A percentile compares a stretch with the other conserved stretches of the same genome.
These are phyloP conservation scores for Microdon myrmicae DNA, from an alignment of 2,888 invertebrate species.

Conservation along the genomic window DNA sequence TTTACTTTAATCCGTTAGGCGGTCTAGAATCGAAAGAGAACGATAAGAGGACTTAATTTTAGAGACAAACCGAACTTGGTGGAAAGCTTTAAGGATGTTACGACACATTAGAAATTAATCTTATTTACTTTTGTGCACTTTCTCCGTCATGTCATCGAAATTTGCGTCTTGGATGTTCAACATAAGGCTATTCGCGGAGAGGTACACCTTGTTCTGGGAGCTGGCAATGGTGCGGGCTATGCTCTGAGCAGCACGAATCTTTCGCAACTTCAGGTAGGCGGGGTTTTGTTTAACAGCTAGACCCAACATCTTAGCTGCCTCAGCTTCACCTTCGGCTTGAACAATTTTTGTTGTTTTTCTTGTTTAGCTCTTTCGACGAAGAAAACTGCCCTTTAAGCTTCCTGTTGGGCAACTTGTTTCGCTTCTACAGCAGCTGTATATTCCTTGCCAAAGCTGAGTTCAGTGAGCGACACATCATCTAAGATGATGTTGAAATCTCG, in stretches of 20 bases:
- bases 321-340: constrained; percentile 99
- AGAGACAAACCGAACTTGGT: constrained; percentile 16
- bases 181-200: constrained; percentile 93
- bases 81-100: constrained; percentile 43
- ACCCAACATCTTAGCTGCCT: constrained; percentile 98
- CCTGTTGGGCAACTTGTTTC: constrained; percentile 99
- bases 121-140: constrained; percentile 80
- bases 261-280: constrained; percentile 96
- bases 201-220: constrained; percentile 96
- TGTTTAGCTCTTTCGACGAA: constrained; percentile 98
- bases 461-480: constrained; percentile 99
- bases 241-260: constrained; percentile 96
- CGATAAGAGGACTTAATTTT: constrained; percentile 3
- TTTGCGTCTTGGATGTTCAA: constrained; percentile 93
- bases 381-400: constrained; percentile 98
- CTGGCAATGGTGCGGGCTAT: constrained; percentile 95
- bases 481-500: constrained; percentile 98
- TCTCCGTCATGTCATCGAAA: constrained; percentile 89
- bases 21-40: constrained; percentile 13
- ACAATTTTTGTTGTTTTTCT: constrained; percentile 98
- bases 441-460: constrained; percentile 97
- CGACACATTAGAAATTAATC: too few relatives aligned
- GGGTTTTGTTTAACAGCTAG: constrained; percentile 94
- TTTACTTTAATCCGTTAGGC: constrained; percentile 32
- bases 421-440: constrained; percentile 99